phyloP scores from a whole-genome alignment of 2,888 invertebrate genomes.

The Ormyrus pomaceus region DNA sequence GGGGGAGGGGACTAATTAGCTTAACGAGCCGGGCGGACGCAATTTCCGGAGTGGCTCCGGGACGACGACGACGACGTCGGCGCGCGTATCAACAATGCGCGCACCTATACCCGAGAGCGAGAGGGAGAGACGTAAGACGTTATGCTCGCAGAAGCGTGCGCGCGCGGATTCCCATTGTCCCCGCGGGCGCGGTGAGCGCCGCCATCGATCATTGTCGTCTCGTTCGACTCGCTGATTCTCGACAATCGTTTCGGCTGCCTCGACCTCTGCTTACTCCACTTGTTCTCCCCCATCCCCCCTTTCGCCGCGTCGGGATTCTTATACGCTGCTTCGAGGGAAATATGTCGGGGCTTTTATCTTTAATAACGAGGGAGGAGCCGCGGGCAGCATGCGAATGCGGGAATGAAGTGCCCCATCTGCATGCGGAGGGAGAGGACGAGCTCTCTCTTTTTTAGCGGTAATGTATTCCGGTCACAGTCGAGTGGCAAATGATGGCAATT shows the following conservation, averaged over 20 bases:
- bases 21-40: conserved; percentile 36
- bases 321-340: neutral
- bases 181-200: neutral
- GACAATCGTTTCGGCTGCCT: conserved; percentile 35
- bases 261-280: conserved; percentile 23
- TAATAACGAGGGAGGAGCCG: too few species aligned
- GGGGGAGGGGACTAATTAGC: conserved; percentile 48
- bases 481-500: too few species aligned
- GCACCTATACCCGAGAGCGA: neutral
- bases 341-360: neutral
- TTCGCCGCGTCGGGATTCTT: neutral
- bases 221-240: conserved; percentile 38
- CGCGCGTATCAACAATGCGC: conserved; percentile 23
- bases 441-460: too few species aligned
- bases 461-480: too few species aligned
- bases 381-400: too few species aligned
- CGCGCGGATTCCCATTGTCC: conserved; percentile 34
- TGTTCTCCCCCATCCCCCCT: neutral
- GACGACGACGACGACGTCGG: neutral
- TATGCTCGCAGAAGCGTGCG: conserved; percentile 1
- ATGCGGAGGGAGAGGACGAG: too few species aligned
- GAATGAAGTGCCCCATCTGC: too few species aligned
- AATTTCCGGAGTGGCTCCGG: conserved; percentile 22
- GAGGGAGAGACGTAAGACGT: conserved; percentile 17
- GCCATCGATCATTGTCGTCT: conserved; percentile 47